Base-by-base conservation (phyloP, 2,113 vertebrate genomes). In the Rhea americana region DNA sequence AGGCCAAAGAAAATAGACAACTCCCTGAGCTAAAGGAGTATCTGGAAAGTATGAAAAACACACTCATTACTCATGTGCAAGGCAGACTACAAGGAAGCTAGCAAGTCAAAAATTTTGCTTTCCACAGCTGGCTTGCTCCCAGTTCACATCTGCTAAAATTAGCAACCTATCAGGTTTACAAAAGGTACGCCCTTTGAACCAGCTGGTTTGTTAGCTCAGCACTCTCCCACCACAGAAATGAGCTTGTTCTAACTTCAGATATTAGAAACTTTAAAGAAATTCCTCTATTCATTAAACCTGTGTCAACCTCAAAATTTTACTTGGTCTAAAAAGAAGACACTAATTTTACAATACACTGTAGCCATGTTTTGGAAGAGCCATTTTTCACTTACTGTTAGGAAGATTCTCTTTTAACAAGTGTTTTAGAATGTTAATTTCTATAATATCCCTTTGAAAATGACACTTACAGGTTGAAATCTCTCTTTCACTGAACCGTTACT, bases 131-230 rank as follows among this genome's bases (percentile, higher is more conserved):
- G 76, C 93, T 93, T 56, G 12, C 43, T 86, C 68, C 79, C 82
- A 85, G 72, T 66, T 91, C 89, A 17, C n/a, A 76, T 56, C 76
- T 92, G 76, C 85, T 93, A 95, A 81, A 94, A 95, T 91, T 88
- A 95, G 87, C 76, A 88, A 28, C 43, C 87, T 77, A n/a, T 16
- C 55, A 82, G 83, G 65, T 89, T 87, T 89, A 89, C 87, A 90
- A 81, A 3, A 93, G 76, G 72, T 94, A 90, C 5, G 62, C 53
- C 28, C 61, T 77, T 62, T 5, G 4, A 93, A 93, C 95, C 67
- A 85, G 66, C 78, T 86, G 53, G 72, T 73, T 87, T 7, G 24
- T 92, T 87, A 95, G 81, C 74, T 89, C 86, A 82, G 86, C 58
- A 88, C 51, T 73, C 81, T 96, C 70, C 56, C 66, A 88, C 65